A percentile compares a stretch with the other conserved stretches of the same genome.
These are phyloP conservation scores for Drosophila phalerata DNA, from an alignment of 2,888 invertebrate genomes.

Conservation along the genomic window DNA sequence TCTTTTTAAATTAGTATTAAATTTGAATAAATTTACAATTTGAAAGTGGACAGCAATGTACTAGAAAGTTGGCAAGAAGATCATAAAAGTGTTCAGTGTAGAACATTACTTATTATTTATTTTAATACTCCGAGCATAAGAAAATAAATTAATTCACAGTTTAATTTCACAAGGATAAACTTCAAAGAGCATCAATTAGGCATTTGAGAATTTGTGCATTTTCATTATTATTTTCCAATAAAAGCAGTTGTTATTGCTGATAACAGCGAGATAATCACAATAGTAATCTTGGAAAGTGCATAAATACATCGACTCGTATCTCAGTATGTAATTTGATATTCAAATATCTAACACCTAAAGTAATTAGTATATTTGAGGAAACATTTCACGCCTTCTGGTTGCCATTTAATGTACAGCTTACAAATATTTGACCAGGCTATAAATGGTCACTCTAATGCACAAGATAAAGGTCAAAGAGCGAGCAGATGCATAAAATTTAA, in stretches of 20 bases:
- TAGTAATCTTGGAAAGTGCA: neutral
- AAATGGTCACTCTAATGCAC: conserved; percentile 27
- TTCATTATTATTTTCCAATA: conserved; percentile 5
- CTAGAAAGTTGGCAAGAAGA: no score
- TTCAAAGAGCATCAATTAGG: neutral
- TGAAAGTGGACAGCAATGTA: no score
- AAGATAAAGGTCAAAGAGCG: neutral
- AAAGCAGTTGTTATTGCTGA: neutral
- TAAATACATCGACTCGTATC: neutral
- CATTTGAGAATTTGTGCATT: neutral
- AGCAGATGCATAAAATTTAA: neutral
- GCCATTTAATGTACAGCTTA: conserved; percentile 29
- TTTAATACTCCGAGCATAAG: neutral
- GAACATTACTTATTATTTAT: no score
- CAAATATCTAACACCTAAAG: conserved; percentile 47
- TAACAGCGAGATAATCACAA: neutral
- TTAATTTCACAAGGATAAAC: neutral
- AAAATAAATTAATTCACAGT: neutral
- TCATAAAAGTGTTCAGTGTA: no score
- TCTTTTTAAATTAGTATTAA: no score
- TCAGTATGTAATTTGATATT: conserved; percentile 47
- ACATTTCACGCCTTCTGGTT: conserved; percentile 60
- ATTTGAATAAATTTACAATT: no score
- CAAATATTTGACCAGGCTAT: conserved; percentile 51
- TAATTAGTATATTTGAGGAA: conserved; percentile 62